phyloP scores from a whole-genome alignment of 2,797 vertebrate species.

The Pagetopsis macropterus region DNA sequence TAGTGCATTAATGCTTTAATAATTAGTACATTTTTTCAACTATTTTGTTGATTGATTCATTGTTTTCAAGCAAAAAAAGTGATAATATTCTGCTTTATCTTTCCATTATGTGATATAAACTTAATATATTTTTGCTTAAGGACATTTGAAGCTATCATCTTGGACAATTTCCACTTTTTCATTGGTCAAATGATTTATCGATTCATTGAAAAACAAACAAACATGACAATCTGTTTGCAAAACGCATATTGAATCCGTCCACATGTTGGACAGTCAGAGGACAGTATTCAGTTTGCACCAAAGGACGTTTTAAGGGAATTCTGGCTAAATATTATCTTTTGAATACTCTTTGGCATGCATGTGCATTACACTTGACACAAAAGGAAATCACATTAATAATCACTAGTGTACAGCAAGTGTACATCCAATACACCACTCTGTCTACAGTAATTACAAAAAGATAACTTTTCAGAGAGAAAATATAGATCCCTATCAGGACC shows the following conservation, averaged over 20 bases:
- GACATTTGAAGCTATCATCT: neutral
- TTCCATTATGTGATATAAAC: neutral
- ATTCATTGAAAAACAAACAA: neutral
- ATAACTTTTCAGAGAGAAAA: conserved; percentile 52
- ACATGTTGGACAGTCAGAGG: conserved; percentile 32
- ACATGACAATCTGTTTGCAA: neutral
- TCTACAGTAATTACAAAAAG: conserved; percentile 67
- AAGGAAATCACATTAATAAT: conserved; percentile 53
- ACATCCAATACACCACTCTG: conserved; percentile 43
- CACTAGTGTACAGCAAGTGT: conserved; percentile 45
- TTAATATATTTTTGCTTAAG: neutral
- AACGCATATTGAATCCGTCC: neutral
- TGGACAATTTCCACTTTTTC: neutral
- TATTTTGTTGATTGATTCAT: neutral
- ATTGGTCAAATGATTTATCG: fast-evolving
- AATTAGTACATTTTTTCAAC: neutral
- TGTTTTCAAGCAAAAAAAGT: neutral
- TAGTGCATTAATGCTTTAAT: neutral
- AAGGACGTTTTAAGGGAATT: conserved; percentile 21
- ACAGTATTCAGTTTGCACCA: conserved; percentile 30
- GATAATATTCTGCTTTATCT: neutral
- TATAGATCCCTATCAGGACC: conserved; percentile 40
- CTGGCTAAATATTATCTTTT: conserved; percentile 42
- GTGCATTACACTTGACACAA: conserved; percentile 45
- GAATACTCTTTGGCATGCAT: conserved; percentile 69